Evolutionary conservation across 2,797 vertebrate species (phyloP).

Genomic region (Esox masquinongy): DNA sequence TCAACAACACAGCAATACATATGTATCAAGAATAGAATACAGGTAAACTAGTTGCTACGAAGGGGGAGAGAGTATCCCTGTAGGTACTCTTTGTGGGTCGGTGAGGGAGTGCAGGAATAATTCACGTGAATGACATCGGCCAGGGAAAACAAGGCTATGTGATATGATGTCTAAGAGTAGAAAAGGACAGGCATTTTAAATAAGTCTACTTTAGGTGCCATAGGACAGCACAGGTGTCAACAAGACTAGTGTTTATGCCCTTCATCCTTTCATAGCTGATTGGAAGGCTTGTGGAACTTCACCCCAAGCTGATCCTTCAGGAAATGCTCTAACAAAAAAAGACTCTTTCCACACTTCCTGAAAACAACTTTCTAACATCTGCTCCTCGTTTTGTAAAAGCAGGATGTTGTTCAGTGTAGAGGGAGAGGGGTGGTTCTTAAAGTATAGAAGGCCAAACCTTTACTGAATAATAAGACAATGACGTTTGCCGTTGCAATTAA

Average conservation of each 20-base stretch:
- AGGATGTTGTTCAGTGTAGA: slow-evolving; percentile 59
- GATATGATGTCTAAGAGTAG: background rate
- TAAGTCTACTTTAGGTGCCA: background rate
- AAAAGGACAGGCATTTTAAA: background rate
- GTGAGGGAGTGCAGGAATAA: background rate
- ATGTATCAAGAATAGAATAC: background rate
- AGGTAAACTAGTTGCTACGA: background rate
- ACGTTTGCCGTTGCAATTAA: too few species aligned
- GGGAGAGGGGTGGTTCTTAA: slow-evolving; percentile 41
- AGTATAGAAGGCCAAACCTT: slow-evolving; percentile 48
- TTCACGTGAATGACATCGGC: background rate
- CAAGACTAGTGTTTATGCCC: background rate
- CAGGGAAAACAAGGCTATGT: background rate
- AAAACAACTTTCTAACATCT: slow-evolving; percentile 71
- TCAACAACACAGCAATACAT: background rate
- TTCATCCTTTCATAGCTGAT: background rate
- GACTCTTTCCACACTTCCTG: slow-evolving; percentile 38
- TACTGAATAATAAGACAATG: slow-evolving; percentile 7
- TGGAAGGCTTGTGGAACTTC: slow-evolving; percentile 19
- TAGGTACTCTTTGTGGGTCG: background rate
- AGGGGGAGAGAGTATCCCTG: background rate
- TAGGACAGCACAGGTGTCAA: background rate
- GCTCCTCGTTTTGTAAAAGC: slow-evolving; percentile 69
- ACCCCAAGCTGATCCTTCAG: slow-evolving; percentile 23
- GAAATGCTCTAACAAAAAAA: slow-evolving; percentile 30